Evolutionary conservation across 2,113 vertebrate genomes (phyloP), one percentile per base, ranked within the genome.

Genomic region (Pseudopipra pipra): DNA sequence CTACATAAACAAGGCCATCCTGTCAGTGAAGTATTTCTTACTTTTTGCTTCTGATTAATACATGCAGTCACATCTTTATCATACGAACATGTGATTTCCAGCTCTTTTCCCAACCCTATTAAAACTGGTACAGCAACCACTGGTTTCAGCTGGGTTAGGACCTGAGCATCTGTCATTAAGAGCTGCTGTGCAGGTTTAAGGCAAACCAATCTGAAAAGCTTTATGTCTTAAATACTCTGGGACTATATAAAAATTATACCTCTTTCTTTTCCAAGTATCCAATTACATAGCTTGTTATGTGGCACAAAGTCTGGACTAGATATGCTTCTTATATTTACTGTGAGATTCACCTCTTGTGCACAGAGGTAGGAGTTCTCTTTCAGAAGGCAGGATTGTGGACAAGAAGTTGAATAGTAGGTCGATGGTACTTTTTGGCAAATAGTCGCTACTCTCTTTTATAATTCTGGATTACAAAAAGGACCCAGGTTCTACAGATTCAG

Each of bases 141-240:
- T 61, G 19, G 9, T 79, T 93, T 73, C 41, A 83, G 44, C 67
- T 83, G 54, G 27, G 5, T 52, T 63, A 74, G 65, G 49, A 55
- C 25, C 75, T 0, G 0, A 68, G 21, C 44, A 79, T 85, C 61
- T 82, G 33, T 82, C 1, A 0, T 68, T 88, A 72, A 55, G 39
- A 24, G 9, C 31, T 30, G 19, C 39, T 56, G 25, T 30, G 33
- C 33, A 79, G 23, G 39, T 89, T 80, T 43, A 73, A 84, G 51
- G 14, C 35, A 91, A 89, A 84, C 8, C 13, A 72, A 23, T 65
- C 66, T 76, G 75, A 76, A 85, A 86, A n/a, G 8, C 22, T 56
- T 90, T 88, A 30, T 78, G 8, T 51, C 63, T 92, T 37, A 90
- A 90, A 80, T 59, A 23, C 31, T 80, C 25, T 65, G 49, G 27